Conservation (phyloP, 2,797 vertebrate species). For the Parauchenoglanis punctatus region DNA sequence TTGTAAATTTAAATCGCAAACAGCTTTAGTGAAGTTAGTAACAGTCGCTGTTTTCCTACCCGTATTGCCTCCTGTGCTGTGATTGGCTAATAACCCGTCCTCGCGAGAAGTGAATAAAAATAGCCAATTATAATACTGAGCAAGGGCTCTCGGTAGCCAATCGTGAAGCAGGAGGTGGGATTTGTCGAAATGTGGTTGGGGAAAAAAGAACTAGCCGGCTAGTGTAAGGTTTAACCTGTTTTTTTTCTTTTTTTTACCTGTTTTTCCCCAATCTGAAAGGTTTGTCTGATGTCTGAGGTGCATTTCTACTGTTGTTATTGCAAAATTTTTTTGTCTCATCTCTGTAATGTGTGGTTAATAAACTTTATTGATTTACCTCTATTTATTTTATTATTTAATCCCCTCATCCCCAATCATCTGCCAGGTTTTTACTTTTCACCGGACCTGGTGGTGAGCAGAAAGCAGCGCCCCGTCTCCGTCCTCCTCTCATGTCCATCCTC, state of each 20-base stretch:
- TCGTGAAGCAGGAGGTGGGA: neutral
- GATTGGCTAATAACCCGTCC: conserved; percentile 1
- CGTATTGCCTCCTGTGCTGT: neutral
- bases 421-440: conserved; percentile 56
- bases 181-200: conserved; percentile 1
- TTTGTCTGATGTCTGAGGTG: neutral
- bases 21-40: neutral
- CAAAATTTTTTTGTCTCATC: neutral
- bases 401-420: neutral
- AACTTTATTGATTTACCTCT: neutral
- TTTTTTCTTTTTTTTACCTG: too few species aligned
- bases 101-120: neutral
- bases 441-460: conserved; percentile 68
- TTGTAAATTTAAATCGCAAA: neutral
- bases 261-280: neutral
- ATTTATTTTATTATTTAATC: neutral
- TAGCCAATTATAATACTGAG: neutral
- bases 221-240: neutral
- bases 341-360: neutral
- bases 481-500: conserved; percentile 73
- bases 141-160: neutral
- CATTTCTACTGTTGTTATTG: neutral
- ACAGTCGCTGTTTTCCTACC: neutral
- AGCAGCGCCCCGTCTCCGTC: conserved; percentile 65
- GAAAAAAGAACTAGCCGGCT: neutral